A percentile compares a stretch with the other conserved stretches of the same genome.
phyloP scores from a whole-genome alignment of 1,140 invertebrate species.

The Trinorchestia longiramus region DNA sequence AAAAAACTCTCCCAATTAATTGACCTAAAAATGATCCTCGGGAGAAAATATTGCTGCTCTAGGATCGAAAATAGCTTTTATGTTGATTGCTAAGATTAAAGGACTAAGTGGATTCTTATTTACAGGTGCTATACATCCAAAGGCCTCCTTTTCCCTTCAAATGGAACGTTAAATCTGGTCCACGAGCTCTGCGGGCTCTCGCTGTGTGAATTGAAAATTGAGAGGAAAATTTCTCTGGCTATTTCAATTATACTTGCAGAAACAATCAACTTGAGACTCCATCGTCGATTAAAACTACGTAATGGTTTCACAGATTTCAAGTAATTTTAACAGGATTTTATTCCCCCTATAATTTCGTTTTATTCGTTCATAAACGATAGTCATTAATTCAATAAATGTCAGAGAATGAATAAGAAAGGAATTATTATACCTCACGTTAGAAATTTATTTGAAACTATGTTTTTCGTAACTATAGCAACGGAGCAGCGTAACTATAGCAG shows the following conservation, averaged over 20 bases:
- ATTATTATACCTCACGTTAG: too few species aligned
- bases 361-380: not conserved
- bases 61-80: constrained; percentile 54
- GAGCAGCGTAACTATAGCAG: too few species aligned
- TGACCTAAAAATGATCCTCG: constrained; percentile 42
- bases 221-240: not conserved
- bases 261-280: not conserved
- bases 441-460: too few species aligned
- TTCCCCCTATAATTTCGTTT: not conserved
- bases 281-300: not conserved
- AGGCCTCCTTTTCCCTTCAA: not conserved
- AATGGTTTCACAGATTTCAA: not conserved
- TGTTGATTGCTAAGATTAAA: constrained; percentile 47
- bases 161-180: not conserved
- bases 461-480: too few species aligned
- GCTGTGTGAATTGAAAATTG: not conserved
- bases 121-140: constrained; percentile 20
- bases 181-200: not conserved
- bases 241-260: not conserved
- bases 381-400: too few species aligned
- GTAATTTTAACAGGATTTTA: not conserved
- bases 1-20: constrained; percentile 24
- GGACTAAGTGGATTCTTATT: constrained; percentile 47
- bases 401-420: too few species aligned
- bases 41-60: constrained; percentile 28